These are phyloP conservation scores for Periophthalmus modestus DNA, from an alignment of 2,113 vertebrate genomes.

Conservation along the genomic window DNA sequence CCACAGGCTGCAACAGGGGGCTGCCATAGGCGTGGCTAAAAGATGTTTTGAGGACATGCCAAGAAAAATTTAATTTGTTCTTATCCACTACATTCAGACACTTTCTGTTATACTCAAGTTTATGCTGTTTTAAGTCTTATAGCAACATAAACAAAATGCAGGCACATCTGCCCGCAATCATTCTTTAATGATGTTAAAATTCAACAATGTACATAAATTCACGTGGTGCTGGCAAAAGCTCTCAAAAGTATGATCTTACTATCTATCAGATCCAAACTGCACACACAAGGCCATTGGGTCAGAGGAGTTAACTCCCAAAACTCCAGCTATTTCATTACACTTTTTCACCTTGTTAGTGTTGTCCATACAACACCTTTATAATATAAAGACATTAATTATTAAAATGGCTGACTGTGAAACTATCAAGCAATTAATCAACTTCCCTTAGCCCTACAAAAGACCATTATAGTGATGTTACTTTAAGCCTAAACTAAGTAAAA, in stretches of 20 bases:
- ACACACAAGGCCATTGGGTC: neutral
- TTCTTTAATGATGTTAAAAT: neutral
- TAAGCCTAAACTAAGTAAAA: neutral
- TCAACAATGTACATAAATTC: neutral
- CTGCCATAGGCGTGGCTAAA: constrained; percentile 66
- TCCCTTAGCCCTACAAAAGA: neutral
- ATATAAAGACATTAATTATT: neutral
- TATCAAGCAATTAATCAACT: neutral
- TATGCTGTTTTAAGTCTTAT: constrained; percentile 29
- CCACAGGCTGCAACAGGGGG: constrained; percentile 67
- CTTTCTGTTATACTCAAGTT: constrained; percentile 41
- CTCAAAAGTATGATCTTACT: neutral
- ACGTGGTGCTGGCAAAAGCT: neutral
- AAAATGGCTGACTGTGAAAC: neutral
- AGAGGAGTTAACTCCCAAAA: neutral
- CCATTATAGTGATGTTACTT: neutral
- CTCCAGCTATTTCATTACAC: neutral
- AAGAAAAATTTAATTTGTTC: constrained; percentile 73
- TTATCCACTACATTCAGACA: constrained; percentile 57
- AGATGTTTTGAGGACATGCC: constrained; percentile 75
- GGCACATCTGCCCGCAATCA: neutral
- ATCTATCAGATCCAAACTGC: neutral
- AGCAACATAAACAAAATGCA: constrained; percentile 20
- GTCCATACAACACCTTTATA: neutral
- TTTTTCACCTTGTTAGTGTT: neutral